Base-by-base conservation (phyloP, 2,797 vertebrate genomes). In the Eulemur rubriventer region DNA sequence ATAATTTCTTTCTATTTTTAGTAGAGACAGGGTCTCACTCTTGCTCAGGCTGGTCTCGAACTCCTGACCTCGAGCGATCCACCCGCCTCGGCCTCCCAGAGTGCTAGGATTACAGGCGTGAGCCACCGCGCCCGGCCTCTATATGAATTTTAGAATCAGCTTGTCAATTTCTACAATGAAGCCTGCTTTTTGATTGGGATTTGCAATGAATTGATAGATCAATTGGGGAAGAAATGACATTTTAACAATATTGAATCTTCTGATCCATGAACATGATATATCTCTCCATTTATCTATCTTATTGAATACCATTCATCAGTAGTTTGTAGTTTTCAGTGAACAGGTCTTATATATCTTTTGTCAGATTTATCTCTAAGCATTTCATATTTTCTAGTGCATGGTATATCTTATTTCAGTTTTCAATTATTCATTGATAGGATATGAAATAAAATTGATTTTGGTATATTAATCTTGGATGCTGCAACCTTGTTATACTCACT, bases 61-160 rank as follows among this genome's bases (percentile, higher is more conserved):
- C n/a, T n/a, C n/a, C n/a, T n/a, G n/a, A n/a, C n/a, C n/a, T n/a
- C n/a, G n/a, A n/a, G n/a, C n/a, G n/a, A n/a, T n/a, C n/a, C n/a
- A n/a, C n/a, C n/a, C n/a, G n/a, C n/a, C n/a, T n/a, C n/a, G n/a
- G n/a, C n/a, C n/a, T n/a, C n/a, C n/a, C n/a, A n/a, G n/a, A n/a
- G n/a, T n/a, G n/a, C n/a, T n/a, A n/a, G n/a, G n/a, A n/a, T n/a
- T n/a, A n/a, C n/a, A n/a, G n/a, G n/a, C n/a, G n/a, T n/a, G n/a
- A n/a, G n/a, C n/a, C n/a, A n/a, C n/a, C n/a, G n/a, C n/a, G n/a
- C n/a, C n/a, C n/a, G n/a, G n/a, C n/a, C n/a, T 55, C 30, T 61
- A 8, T 41, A 38, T 93, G 30, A 73, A 67, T 79, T 97, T 96
- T 84, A 82, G 3, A 92, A 88, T 84, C 33, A 86, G 9, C 33